Conservation (phyloP, 2,888 invertebrate genomes). For the Netelia virgata region DNA sequence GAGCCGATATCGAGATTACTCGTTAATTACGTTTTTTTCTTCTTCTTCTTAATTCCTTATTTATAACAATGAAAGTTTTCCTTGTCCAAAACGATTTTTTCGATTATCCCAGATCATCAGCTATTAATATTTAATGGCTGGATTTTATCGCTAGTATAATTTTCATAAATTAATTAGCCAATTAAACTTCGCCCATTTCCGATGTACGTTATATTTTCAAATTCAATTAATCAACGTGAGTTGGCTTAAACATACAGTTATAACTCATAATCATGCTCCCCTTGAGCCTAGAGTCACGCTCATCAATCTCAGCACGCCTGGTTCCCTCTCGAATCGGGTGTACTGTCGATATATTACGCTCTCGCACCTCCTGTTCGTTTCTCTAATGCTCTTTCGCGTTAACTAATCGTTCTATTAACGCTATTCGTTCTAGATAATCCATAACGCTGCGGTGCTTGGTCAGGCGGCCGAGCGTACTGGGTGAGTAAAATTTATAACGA, state of each 20-base stretch:
- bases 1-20: background rate
- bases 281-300: constrained; percentile 34
- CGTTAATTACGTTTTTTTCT: too few relatives aligned
- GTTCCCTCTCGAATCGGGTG: constrained; percentile 4
- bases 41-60: background rate
- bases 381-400: constrained; percentile 30
- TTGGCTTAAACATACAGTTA: background rate
- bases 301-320: constrained; percentile 25
- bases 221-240: constrained; percentile 7
- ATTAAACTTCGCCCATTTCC: background rate
- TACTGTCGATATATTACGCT: background rate
- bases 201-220: background rate
- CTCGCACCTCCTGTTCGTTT: background rate
- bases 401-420: constrained; percentile 69
- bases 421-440: constrained; percentile 88
- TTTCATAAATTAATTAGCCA: background rate
- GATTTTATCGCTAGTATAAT: background rate
- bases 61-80: background rate
- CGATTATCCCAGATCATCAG: too few relatives aligned
- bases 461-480: constrained; percentile 87
- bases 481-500: constrained; percentile 84
- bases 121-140: background rate
- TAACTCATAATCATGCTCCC: constrained; percentile 2
- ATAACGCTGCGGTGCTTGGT: constrained; percentile 86
- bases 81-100: background rate